These are phyloP conservation scores for Thamnophis elegans DNA, from an alignment of 2,797 vertebrate genomes.

Conservation along the genomic window DNA sequence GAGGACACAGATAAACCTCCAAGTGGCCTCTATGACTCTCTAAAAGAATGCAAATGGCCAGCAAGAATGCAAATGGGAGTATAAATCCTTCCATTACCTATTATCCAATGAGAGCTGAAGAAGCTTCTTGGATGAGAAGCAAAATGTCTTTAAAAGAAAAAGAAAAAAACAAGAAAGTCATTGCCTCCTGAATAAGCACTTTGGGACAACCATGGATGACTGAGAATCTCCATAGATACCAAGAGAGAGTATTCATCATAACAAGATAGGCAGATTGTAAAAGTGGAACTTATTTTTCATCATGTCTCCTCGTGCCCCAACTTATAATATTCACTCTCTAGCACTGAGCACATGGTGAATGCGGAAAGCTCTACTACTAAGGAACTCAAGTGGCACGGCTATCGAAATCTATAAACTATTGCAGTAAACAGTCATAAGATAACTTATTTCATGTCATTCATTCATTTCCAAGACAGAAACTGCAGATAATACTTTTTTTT, in stretches of 20 bases:
- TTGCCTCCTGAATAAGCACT: too few species aligned
- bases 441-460: not conserved
- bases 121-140: too few species aligned
- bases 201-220: too few species aligned
- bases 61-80: too few species aligned
- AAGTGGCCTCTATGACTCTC: too few species aligned
- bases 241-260: not conserved
- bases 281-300: not conserved
- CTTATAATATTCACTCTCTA: not conserved
- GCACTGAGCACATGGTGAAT: too few species aligned
- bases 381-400: not conserved
- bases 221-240: not conserved
- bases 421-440: not conserved
- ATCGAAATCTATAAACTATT: not conserved
- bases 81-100: too few species aligned
- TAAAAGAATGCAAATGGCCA: too few species aligned
- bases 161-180: too few species aligned
- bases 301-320: not conserved
- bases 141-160: too few species aligned
- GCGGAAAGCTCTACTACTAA: not conserved
- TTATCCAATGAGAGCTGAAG: too few species aligned
- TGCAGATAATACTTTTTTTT: not conserved
- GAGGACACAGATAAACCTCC: too few species aligned
- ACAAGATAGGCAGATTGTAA: not conserved
- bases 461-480: slow-evolving; percentile 1